Evolutionary conservation across 37 sponge, comb jelly and placozoan species (phyloP).

Genomic region (Agelas oroides): DNA sequence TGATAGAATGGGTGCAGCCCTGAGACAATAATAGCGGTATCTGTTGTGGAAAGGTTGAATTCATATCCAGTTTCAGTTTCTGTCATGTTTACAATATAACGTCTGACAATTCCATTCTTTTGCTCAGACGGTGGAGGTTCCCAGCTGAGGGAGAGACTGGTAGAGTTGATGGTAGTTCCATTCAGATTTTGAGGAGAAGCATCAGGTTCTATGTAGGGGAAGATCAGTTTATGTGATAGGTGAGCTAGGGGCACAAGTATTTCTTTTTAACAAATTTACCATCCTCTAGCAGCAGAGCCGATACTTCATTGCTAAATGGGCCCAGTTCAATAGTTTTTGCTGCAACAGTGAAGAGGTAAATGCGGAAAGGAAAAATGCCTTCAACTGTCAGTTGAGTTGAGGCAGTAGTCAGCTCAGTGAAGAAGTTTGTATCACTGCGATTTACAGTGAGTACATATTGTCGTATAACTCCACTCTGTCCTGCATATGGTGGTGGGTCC

Average conservation of each 20-base stretch:
- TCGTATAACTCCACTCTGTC: slow-evolving; percentile 33
- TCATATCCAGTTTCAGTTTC: slow-evolving; percentile 1
- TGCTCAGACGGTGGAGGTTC: slow-evolving; percentile 3
- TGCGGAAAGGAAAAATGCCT: neutral
- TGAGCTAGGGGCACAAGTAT: neutral
- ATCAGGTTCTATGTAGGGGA: slow-evolving; percentile 14
- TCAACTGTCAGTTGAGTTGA: neutral
- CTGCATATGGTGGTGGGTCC: slow-evolving; percentile 19
- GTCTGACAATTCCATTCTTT: slow-evolving; percentile 33
- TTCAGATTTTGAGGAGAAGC: slow-evolving; percentile 25
- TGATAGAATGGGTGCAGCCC: slow-evolving; percentile 35
- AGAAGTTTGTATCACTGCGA: neutral
- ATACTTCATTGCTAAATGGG: neutral
- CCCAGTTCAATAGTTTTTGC: slow-evolving; percentile 25
- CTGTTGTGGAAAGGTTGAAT: neutral
- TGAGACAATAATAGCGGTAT: neutral
- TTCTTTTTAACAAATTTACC: neutral
- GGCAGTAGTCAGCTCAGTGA: neutral
- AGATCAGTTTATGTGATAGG: neutral
- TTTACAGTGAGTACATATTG: slow-evolving; percentile 5
- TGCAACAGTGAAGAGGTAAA: slow-evolving; percentile 10
- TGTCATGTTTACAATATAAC: neutral
- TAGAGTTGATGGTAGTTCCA: neutral
- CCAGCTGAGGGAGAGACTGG: slow-evolving; percentile 8
- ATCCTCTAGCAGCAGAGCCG: neutral